Evolutionary conservation across 2,888 invertebrate species (phyloP).

Genomic region (Drosophila ochracea): DNA sequence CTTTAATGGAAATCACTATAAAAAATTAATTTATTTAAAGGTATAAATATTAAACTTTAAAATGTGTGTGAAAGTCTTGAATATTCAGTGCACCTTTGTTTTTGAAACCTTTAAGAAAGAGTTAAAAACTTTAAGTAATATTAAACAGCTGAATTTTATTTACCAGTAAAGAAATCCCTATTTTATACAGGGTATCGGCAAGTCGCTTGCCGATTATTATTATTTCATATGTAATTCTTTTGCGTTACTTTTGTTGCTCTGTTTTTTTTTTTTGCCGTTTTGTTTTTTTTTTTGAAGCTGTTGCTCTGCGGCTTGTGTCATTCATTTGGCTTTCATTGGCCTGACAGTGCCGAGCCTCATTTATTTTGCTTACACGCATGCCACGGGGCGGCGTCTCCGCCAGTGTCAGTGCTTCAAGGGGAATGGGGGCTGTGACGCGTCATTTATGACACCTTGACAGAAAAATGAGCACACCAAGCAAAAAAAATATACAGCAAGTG

Average conservation of each 20-base stretch:
- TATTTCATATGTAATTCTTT: conserved; percentile 13
- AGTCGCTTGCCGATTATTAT: background rate
- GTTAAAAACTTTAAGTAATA: background rate
- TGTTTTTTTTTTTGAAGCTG: conserved; percentile 47
- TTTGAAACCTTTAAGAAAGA: background rate
- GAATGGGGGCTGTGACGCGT: conserved; percentile 63
- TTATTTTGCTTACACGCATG: conserved; percentile 81
- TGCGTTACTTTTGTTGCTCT: conserved; percentile 11
- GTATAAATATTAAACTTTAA: background rate
- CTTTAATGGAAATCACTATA: background rate
- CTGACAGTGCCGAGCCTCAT: conserved; percentile 77
- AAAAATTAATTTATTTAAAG: background rate
- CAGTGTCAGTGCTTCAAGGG: conserved; percentile 52
- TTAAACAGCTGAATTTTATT: background rate
- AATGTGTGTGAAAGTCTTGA: background rate
- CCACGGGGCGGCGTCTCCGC: conserved; percentile 39
- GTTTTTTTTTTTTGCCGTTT: conserved; percentile 20
- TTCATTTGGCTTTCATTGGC: conserved; percentile 79
- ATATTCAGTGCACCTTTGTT: background rate
- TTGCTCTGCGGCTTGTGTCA: conserved; percentile 80
- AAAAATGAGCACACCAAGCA: conserved; percentile 74
- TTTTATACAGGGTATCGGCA: conserved; percentile 39
- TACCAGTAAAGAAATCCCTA: background rate
- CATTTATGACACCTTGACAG: conserved; percentile 82
- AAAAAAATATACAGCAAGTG: conserved; percentile 34